A percentile compares a stretch with the other conserved stretches of the same genome.
Evolutionary conservation across 1,140 invertebrate genomes (phyloP).

Genomic region (Gerris buenoi): DNA sequence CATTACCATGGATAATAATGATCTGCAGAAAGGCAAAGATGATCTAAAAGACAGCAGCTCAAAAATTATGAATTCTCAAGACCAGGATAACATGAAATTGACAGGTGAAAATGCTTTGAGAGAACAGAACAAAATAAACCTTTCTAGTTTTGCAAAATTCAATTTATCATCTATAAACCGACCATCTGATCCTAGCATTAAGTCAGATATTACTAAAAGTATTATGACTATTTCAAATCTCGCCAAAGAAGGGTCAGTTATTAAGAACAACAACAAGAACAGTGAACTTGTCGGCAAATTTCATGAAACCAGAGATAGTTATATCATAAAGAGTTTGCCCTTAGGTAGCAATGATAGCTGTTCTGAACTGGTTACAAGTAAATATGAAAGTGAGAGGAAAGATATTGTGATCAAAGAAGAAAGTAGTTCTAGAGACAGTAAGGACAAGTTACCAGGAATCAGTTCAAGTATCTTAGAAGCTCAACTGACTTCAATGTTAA

Average conservation of each 20-base stretch:
- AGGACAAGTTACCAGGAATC: slow-evolving; percentile 3
- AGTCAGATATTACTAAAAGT: neutral
- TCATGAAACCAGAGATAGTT: neutral
- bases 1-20: slow-evolving; percentile 3
- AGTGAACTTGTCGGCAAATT: neutral
- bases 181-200: neutral
- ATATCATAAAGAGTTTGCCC: neutral
- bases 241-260: neutral
- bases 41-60: neutral
- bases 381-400: neutral
- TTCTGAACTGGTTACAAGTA: neutral
- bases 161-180: neutral
- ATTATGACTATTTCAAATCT: neutral
- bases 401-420: slow-evolving; percentile 6
- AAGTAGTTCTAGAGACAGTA: slow-evolving; percentile 1
- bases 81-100: neutral
- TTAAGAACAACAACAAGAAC: neutral
- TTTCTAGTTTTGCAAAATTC: neutral
- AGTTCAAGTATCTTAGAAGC: slow-evolving; percentile 22
- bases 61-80: neutral
- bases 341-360: neutral
- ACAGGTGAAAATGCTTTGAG: neutral
- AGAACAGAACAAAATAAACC: neutral
- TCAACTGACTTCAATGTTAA: slow-evolving; percentile 17
- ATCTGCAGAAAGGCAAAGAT: neutral